These are phyloP conservation scores for chimpanzee (Pan troglodytes) DNA, from an alignment of 2,113 vertebrate species.

Conservation along the genomic window NHGRI_mPanTro3-v2.1_pri NC_072407.2:95783501-95784000, in stretches of 20 bases:
- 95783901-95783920: background rate
- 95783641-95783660: background rate
- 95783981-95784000: background rate
- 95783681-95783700: slow-evolving; percentile 7
- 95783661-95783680: background rate
- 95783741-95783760: background rate
- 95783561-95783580: background rate
- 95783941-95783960: background rate
- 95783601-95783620: background rate
- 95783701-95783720: background rate
- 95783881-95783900: background rate
- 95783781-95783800: background rate
- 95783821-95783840: background rate
- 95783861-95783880: background rate
- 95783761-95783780: background rate
- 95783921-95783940: background rate
- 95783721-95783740: background rate
- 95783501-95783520: background rate
- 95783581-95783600: background rate
- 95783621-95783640: background rate
- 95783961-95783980: background rate
- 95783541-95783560: background rate
- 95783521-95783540: slow-evolving; percentile 26
- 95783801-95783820: background rate
- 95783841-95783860: background rate